A percentile compares a stretch with the other conserved stretches of the same genome.
Conservation (phyloP, 1,140 invertebrate genomes). For the Eurosta solidaginis region DNA sequence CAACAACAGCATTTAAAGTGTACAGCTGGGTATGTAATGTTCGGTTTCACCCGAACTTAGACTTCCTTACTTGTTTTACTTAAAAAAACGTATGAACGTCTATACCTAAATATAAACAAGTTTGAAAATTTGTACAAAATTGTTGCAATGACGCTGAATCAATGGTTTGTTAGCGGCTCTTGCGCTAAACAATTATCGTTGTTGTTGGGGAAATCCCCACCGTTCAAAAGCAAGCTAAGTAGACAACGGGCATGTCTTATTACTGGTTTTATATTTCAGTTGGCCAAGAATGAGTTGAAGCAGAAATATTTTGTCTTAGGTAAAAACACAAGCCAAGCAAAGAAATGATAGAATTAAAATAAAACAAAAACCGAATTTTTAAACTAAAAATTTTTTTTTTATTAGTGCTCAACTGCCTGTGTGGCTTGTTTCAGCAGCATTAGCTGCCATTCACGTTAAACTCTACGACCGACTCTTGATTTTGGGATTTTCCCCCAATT, state of each 20-base stretch:
- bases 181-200: neutral
- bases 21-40: too few species aligned
- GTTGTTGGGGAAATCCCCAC: conserved; percentile 19
- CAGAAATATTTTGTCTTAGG: neutral
- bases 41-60: too few species aligned
- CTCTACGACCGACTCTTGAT: neutral
- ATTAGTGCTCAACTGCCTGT: neutral
- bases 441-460: neutral
- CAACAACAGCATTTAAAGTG: too few species aligned
- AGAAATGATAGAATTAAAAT: neutral
- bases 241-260: neutral
- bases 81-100: too few species aligned
- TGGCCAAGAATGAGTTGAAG: conserved; percentile 12
- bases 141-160: neutral
- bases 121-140: neutral
- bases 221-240: neutral
- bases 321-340: neutral
- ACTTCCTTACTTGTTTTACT: too few species aligned
- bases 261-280: conserved; percentile 12
- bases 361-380: neutral
- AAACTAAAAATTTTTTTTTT: neutral
- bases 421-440: neutral
- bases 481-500: conserved; percentile 7
- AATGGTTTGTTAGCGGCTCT: neutral
- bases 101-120: too few species aligned